Evolutionary conservation across 2,888 invertebrate genomes (phyloP).

Genomic region (Parelbella ahira): DNA sequence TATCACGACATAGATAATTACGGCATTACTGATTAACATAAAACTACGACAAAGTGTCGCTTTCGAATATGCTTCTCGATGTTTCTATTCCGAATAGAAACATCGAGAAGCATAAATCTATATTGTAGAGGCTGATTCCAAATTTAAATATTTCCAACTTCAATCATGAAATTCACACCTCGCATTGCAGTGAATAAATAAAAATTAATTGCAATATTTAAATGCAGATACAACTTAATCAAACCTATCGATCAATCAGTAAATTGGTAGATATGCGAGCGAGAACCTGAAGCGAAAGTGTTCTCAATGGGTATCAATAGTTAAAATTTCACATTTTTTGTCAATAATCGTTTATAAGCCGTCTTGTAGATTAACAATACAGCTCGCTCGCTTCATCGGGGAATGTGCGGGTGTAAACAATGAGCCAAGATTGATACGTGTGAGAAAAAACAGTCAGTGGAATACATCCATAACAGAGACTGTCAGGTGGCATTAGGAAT

Average conservation of each 20-base stretch:
- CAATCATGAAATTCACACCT: background rate
- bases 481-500: conserved; percentile 16
- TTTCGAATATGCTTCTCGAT: no score
- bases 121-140: no score
- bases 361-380: conserved; percentile 20
- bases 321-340: conserved; percentile 19
- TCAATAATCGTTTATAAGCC: conserved; percentile 2
- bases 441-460: no score
- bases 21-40: no score
- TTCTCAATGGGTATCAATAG: conserved; percentile 11
- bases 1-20: no score
- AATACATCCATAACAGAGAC: background rate
- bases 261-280: conserved; percentile 8
- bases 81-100: no score
- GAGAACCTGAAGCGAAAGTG: conserved; percentile 18
- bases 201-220: no score
- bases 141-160: background rate
- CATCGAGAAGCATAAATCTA: no score
- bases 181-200: background rate
- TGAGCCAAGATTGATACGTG: no score
- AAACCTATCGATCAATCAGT: conserved; percentile 1
- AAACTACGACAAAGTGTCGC: no score
- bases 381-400: background rate
- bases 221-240: conserved; percentile 6
- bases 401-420: no score